Evolutionary conservation across 2,888 invertebrate species (phyloP), one percentile per base, ranked within the genome.

Genomic region (Tethea ocularis): DNA sequence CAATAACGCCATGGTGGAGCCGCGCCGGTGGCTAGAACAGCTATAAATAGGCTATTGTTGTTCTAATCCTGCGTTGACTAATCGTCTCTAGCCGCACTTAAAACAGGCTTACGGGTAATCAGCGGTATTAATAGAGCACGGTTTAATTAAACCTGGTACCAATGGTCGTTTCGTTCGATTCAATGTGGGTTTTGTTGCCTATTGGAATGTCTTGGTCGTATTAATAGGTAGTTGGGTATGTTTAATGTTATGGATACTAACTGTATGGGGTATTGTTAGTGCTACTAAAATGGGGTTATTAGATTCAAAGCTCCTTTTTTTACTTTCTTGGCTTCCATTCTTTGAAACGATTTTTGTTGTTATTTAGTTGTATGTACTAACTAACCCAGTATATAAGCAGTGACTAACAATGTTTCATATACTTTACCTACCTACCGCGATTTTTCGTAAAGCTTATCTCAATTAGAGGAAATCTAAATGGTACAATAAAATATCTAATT

Each of bases 1-100:
- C 51, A 51, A 33, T 51, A 29, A 57, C 46, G 22, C 38, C 29
- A 56, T 22, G 51, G 46, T 20, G 46, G 33, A 1, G 8, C 41
- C 4, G n/a, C 24, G 52, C 33, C 41, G 22, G 20, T 59, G 57
- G 75, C 75, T 68, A 64, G 46, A 20, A 46, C 46, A 46, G 73
- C 80, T 83, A 82, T 84, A 83, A 89, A 89, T 89, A 86, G 75
- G 58, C 78, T 79, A 89, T 87, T 88, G 87, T 89, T 88, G 87
- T 88, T 86, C 84, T 86, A 88, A 88, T 86, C 78, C 82, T 66
- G 77, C 71, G 83, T 83, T 83, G 86, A 87, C 89, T 90, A 90
- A 89, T 88, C 85, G 84, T 78, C 74, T 46, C 57, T 67, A 69
- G 58, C 61, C 56, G 58, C 64, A 61, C 54, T 65, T 62, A 63